Conservation (phyloP, 2,888 invertebrate species). For the Bedellia somnulentella region DNA sequence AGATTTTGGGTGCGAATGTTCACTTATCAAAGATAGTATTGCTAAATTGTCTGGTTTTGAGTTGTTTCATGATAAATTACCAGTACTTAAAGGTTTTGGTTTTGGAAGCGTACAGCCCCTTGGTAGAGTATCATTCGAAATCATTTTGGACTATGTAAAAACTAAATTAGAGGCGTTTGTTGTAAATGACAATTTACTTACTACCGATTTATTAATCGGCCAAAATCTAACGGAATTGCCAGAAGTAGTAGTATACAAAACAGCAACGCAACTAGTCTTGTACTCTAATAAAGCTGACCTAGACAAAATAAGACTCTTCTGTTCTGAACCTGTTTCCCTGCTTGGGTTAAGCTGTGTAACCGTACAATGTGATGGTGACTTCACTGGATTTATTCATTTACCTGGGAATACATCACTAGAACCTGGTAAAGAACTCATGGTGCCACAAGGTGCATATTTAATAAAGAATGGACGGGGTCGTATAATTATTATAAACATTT, state of each 20-base stretch:
- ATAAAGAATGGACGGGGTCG: background rate
- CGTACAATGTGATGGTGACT: background rate
- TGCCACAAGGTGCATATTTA: background rate
- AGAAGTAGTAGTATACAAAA: background rate
- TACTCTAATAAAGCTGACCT: background rate
- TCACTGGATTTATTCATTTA: background rate
- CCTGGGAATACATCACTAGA: background rate
- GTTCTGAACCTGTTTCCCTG: background rate
- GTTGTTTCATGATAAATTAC: background rate
- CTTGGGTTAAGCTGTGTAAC: no score
- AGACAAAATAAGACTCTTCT: background rate
- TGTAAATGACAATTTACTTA: background rate
- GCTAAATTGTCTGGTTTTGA: background rate
- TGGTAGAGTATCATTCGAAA: no score
- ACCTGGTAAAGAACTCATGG: background rate
- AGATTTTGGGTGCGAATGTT: conserved; percentile 1
- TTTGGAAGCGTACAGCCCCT: no score
- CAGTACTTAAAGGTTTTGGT: no score
- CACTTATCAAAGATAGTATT: background rate
- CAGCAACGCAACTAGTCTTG: background rate
- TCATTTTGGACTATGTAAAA: no score
- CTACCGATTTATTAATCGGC: background rate
- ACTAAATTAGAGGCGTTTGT: no score
- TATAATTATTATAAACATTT: conserved; percentile 1
- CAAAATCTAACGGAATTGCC: background rate